Percentiles rank a stretch among this genome's conserved stretches.
Evolutionary conservation across 2,113 vertebrate species (phyloP).

Genomic region (Motacilla tschutschensis): DNA sequence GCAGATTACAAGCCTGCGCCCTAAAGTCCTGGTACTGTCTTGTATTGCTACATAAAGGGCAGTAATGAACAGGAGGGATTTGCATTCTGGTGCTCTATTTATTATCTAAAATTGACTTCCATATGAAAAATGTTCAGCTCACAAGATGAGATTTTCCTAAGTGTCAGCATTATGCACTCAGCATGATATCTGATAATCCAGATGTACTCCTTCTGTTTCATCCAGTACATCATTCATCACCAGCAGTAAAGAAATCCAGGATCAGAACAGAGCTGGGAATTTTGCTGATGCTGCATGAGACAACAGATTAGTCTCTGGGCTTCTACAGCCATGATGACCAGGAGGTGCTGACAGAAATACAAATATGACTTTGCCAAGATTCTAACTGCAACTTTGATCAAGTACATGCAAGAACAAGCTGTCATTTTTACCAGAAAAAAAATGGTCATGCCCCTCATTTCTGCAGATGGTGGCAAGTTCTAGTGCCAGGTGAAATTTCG

Average conservation of each 20-base stretch:
- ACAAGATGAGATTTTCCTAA: conserved; percentile 7
- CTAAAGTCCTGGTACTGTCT: neutral
- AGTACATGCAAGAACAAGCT: neutral
- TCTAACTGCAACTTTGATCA: neutral
- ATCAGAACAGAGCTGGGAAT: neutral
- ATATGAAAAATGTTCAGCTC: neutral
- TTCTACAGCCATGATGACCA: neutral
- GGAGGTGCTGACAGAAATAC: conserved; percentile 12
- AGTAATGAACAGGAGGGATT: neutral
- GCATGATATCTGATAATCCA: conserved; percentile 18
- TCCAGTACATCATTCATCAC: conserved; percentile 33
- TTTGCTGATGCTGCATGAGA: conserved; percentile 19
- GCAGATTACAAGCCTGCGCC: neutral
- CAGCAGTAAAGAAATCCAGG: neutral
- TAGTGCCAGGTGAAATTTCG: neutral
- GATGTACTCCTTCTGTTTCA: conserved; percentile 39
- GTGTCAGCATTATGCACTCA: conserved; percentile 35
- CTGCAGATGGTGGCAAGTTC: neutral
- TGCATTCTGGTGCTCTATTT: conserved; percentile 9
- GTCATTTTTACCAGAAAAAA: neutral
- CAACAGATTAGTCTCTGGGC: neutral
- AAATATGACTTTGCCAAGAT: neutral
- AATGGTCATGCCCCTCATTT: neutral
- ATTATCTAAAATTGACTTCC: neutral
- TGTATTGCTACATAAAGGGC: neutral